Evolutionary conservation across 1,140 invertebrate genomes (phyloP).

Genomic region (Rhagoletis pomonella): DNA sequence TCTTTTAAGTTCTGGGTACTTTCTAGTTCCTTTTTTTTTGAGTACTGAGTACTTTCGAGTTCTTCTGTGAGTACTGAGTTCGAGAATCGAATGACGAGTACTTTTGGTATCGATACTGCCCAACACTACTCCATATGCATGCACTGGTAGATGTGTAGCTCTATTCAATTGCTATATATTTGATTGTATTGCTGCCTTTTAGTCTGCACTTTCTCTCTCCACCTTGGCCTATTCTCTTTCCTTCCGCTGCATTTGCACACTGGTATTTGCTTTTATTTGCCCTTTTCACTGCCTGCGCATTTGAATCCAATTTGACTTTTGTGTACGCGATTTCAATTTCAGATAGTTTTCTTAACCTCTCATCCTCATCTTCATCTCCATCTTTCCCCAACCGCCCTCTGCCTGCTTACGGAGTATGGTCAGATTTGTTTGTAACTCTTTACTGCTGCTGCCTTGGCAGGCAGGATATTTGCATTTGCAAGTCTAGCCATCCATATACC

Average conservation of each 20-base stretch:
- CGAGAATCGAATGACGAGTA: no score
- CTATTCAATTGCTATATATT: conserved; percentile 20
- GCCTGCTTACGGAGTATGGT: no score
- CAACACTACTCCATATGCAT: no score
- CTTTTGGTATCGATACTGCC: no score
- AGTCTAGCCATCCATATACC: conserved; percentile 45
- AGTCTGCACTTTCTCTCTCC: not conserved
- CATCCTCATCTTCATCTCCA: not conserved
- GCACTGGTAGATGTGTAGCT: not conserved
- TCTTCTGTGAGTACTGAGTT: no score
- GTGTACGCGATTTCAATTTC: conserved; percentile 47
- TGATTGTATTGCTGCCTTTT: not conserved
- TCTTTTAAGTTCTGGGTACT: no score
- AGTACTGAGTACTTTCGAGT: no score
- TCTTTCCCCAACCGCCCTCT: not conserved
- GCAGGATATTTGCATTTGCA: conserved; percentile 49
- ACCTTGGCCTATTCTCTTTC: not conserved
- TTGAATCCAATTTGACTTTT: conserved; percentile 51
- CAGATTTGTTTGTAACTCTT: no score
- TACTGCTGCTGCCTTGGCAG: not conserved
- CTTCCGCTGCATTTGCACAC: not conserved
- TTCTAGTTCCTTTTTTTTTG: no score
- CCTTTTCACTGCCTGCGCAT: conserved; percentile 41
- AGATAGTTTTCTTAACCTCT: conserved; percentile 54
- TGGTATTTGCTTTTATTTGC: conserved; percentile 20